These are phyloP conservation scores for Coptodon bakossiorum DNA, from an alignment of 2,113 vertebrate genomes.

Conservation along the genomic window DNA sequence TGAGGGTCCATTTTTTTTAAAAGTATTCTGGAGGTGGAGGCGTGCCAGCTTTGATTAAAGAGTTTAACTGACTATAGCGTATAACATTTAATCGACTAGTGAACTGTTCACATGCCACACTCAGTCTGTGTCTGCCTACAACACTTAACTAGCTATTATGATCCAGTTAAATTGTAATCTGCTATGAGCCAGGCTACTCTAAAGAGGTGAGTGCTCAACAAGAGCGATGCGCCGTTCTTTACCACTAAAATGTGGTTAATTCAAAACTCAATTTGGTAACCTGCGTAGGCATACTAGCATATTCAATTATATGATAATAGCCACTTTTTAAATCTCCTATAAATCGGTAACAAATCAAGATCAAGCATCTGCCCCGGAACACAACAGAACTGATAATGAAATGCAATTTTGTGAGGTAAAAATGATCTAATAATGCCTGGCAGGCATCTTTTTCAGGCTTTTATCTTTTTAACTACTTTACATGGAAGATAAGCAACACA, in stretches of 20 bases:
- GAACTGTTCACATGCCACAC: not conserved
- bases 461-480: not conserved
- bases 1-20: rapidly evolving
- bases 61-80: not conserved
- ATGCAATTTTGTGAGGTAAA: not conserved
- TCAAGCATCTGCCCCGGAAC: not conserved
- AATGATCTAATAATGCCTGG: not conserved
- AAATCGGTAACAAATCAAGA: not conserved
- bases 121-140: not conserved
- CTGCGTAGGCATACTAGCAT: not conserved
- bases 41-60: not conserved
- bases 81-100: not conserved
- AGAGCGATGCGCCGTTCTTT: not conserved
- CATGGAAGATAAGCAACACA: not conserved
- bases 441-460: not conserved
- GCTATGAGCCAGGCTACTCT: not conserved
- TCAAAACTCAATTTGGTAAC: not conserved
- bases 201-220: not conserved
- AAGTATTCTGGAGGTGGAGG: not conserved
- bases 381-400: not conserved
- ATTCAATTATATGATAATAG: not conserved
- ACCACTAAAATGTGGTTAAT: not conserved
- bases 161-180: too few species aligned
- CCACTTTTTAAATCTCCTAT: not conserved
- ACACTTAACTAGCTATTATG: too few species aligned